Evolutionary conservation across 2,888 invertebrate species (phyloP).

Genomic region (Bruchidius siliquastri): DNA sequence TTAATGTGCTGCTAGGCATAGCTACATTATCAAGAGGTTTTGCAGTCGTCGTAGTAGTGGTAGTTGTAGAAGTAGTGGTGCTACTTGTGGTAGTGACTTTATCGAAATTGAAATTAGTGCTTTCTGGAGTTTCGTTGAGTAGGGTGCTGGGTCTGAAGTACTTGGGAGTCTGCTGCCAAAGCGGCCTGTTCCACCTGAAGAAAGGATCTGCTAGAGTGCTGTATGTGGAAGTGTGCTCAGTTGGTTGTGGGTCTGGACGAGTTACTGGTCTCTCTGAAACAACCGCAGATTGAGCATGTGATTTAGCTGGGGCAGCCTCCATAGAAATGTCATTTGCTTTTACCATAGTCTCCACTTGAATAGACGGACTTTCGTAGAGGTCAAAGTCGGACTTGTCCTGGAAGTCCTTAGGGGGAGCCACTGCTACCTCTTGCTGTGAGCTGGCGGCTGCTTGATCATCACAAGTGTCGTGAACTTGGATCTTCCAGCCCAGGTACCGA

Average conservation of each 20-base stretch:
- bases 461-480: conserved; percentile 82
- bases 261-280: conserved; percentile 21
- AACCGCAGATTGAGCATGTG: conserved; percentile 29
- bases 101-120: conserved; percentile 7
- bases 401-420: conserved; percentile 39
- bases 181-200: conserved; percentile 16
- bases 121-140: conserved; percentile 20
- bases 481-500: conserved; percentile 92
- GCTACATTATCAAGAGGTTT: conserved; percentile 25
- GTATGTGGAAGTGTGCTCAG: conserved; percentile 12
- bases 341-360: conserved; percentile 34
- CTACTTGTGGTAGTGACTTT: conserved; percentile 34
- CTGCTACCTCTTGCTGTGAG: conserved; percentile 49
- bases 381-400: conserved; percentile 45
- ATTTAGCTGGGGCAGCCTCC: conserved; percentile 30
- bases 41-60: conserved; percentile 7
- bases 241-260: conserved; percentile 23
- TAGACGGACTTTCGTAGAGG: conserved; percentile 54
- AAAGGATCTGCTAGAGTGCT: conserved; percentile 2
- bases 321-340: conserved; percentile 37
- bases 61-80: conserved; percentile 13
- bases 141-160: conserved; percentile 27
- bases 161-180: conserved; percentile 19
- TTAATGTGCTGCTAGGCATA: conserved; percentile 12
- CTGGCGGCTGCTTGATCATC: conserved; percentile 55